Percentiles rank a stretch among this genome's conserved stretches.
Conservation (phyloP, 2,888 invertebrate genomes). For the Bombylius discolor region DNA sequence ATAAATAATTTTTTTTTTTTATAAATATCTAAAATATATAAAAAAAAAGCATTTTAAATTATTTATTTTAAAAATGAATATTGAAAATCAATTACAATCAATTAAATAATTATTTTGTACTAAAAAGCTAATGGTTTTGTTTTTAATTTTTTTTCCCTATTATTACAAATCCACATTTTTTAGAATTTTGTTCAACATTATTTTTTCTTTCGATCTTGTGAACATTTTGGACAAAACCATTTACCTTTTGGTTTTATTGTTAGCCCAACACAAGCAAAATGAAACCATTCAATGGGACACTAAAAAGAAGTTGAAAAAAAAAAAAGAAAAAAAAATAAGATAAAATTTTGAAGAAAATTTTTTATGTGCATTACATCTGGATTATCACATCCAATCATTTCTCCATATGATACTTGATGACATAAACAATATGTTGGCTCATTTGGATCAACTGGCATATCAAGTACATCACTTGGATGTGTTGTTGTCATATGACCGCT, state of each 20-base stretch:
- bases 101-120: too few relatives aligned
- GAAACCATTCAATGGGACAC: conserved; percentile 87
- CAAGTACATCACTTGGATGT: conserved; percentile 79
- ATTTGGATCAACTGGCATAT: conserved; percentile 92
- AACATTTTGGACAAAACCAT: conserved; percentile 91
- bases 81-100: too few relatives aligned
- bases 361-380: conserved; percentile 40
- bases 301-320: conserved; percentile 14
- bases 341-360: neutral
- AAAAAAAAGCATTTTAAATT: too few relatives aligned
- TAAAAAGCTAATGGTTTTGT: too few relatives aligned
- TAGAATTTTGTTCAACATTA: conserved; percentile 30
- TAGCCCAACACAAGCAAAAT: conserved; percentile 79
- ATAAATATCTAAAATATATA: too few relatives aligned
- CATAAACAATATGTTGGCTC: conserved; percentile 98
- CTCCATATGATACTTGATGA: conserved; percentile 89
- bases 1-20: too few relatives aligned
- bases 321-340: neutral
- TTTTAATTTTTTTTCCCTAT: too few relatives aligned
- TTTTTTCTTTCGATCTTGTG: conserved; percentile 67
- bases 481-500: conserved; percentile 39
- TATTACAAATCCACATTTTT: neutral
- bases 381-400: conserved; percentile 94
- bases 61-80: too few relatives aligned
- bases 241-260: conserved; percentile 82